Percentiles rank a stretch among this genome's conserved stretches.
Conservation (phyloP, 2,888 invertebrate species). For the Morpho helenor region DNA sequence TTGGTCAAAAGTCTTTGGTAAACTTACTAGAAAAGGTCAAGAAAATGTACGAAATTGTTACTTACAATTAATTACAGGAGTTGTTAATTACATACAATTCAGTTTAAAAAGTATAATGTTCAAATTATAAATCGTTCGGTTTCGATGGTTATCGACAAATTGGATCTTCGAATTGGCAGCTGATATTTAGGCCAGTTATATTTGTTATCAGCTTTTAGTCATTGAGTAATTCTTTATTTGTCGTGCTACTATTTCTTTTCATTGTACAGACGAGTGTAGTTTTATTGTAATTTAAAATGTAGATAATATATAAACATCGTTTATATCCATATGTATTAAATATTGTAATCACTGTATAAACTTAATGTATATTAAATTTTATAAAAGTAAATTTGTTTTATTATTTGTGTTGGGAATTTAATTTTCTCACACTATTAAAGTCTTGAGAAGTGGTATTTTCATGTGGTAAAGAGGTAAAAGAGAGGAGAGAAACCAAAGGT, state of each 20-base stretch:
- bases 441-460: no score
- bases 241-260: constrained; percentile 14
- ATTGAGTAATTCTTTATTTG: constrained; percentile 9
- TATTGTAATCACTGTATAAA: neutral
- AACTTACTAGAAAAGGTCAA: no score
- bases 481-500: no score
- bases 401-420: neutral
- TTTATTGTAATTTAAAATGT: neutral
- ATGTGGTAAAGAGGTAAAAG: no score
- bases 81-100: no score
- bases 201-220: constrained; percentile 12
- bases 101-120: neutral
- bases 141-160: constrained; percentile 11
- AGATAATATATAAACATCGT: constrained; percentile 5
- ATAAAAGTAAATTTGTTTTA: constrained; percentile 5
- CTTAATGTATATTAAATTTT: constrained; percentile 7
- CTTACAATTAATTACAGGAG: no score
- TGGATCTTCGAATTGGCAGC: constrained; percentile 16
- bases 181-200: constrained; percentile 15
- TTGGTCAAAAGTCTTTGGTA: no score
- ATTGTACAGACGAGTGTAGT: constrained; percentile 29
- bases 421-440: no score
- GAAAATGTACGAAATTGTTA: no score
- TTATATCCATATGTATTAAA: no score
- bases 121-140: neutral